A percentile compares a stretch with the other conserved stretches of the same genome.
phyloP scores from a whole-genome alignment of 2,113 vertebrate species.

The Pipa parva region DNA sequence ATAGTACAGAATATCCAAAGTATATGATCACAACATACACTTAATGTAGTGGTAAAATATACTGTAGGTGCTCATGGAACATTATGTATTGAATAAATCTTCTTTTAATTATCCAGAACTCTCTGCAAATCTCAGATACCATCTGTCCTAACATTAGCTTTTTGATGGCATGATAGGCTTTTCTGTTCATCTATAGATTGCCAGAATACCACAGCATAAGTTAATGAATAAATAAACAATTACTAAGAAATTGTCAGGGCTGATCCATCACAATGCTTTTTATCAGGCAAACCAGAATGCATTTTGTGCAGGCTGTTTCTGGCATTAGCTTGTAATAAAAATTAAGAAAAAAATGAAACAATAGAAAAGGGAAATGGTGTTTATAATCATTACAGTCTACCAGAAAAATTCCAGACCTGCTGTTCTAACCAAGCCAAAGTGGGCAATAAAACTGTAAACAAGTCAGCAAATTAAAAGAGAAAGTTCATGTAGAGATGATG shows the following conservation, averaged over 20 bases:
- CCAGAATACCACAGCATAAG: conserved; percentile 38
- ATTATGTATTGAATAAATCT: conserved; percentile 26
- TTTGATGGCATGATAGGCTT: conserved; percentile 28
- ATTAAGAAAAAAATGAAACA: no score
- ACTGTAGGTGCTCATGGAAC: not conserved
- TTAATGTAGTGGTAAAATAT: conserved; percentile 2
- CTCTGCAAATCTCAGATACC: conserved; percentile 27
- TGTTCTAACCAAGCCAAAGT: no score
- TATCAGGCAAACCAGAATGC: conserved; percentile 21
- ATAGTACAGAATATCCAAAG: no score
- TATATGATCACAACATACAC: not conserved
- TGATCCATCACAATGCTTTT: conserved; percentile 20
- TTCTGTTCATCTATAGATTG: conserved; percentile 15
- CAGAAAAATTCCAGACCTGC: no score
- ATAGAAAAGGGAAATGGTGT: no score
- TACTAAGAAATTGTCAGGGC: conserved; percentile 37
- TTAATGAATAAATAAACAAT: conserved; percentile 43
- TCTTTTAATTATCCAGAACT: conserved; percentile 30
- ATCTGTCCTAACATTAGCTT: conserved; percentile 31
- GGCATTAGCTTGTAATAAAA: not conserved
- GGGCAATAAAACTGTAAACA: no score
- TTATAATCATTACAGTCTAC: no score
- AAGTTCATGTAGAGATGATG: no score
- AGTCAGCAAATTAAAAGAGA: no score
- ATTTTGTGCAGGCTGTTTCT: not conserved